Evolutionary conservation across 2,888 invertebrate species (phyloP).

Genomic region (Ophioninae sp.): DNA sequence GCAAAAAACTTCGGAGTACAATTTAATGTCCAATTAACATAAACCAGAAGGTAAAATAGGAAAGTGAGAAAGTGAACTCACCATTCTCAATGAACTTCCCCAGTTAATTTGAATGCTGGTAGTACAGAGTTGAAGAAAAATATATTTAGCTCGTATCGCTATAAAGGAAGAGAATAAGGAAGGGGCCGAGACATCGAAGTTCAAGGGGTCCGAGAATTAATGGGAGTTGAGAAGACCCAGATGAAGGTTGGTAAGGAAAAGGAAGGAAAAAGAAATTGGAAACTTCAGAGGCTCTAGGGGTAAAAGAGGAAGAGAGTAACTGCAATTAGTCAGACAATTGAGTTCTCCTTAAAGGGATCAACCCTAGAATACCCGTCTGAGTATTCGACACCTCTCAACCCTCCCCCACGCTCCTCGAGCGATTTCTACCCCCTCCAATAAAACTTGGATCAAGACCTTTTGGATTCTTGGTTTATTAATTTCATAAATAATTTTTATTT

Average conservation of each 20-base stretch:
- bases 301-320: conserved; percentile 66
- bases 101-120: conserved; percentile 25
- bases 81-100: background rate
- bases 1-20: background rate
- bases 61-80: conserved; percentile 9
- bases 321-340: conserved; percentile 78
- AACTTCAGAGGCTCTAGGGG: conserved; percentile 43
- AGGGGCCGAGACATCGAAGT: conserved; percentile 43
- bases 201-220: conserved; percentile 43
- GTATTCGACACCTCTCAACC: conserved; percentile 49
- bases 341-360: conserved; percentile 73
- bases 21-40: background rate
- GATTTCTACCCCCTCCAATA: too few species aligned
- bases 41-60: background rate
- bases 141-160: background rate
- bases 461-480: too few species aligned
- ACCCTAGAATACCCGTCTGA: conserved; percentile 56
- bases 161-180: background rate
- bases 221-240: conserved; percentile 10
- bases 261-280: conserved; percentile 40
- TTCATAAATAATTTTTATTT: too few species aligned
- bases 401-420: too few species aligned
- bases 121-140: background rate
- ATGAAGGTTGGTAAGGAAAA: conserved; percentile 53
- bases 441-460: too few species aligned